Evolutionary conservation across 1,140 invertebrate species (phyloP).

Genomic region (Pollicipes pollicipes): DNA sequence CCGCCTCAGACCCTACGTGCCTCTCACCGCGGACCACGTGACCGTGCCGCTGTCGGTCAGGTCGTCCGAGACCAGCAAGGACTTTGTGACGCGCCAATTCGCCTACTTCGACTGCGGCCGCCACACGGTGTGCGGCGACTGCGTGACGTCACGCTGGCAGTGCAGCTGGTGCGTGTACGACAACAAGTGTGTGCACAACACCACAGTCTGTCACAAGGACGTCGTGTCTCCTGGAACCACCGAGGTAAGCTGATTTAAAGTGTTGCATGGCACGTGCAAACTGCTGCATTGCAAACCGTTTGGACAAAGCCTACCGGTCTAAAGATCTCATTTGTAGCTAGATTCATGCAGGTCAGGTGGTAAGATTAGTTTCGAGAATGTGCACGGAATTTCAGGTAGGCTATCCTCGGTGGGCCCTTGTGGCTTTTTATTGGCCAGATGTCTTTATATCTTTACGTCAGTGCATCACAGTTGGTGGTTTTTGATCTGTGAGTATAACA

Average conservation of each 20-base stretch:
- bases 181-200: slow-evolving; percentile 80
- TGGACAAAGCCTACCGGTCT: no score
- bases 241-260: slow-evolving; percentile 1
- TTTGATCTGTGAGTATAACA: no score
- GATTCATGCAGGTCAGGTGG: no score
- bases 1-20: slow-evolving; percentile 54
- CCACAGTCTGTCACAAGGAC: slow-evolving; percentile 53
- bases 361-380: no score
- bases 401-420: no score
- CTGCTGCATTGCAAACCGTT: no score
- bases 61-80: slow-evolving; percentile 81
- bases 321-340: no score
- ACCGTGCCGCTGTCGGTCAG: slow-evolving; percentile 79
- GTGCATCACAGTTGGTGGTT: no score
- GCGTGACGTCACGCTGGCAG: slow-evolving; percentile 71
- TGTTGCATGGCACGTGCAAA: no score
- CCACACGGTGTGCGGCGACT: slow-evolving; percentile 66
- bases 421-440: no score
- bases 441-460: no score
- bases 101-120: slow-evolving; percentile 84
- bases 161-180: slow-evolving; percentile 94
- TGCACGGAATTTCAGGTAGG: no score
- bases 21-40: slow-evolving; percentile 51
- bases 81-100: slow-evolving; percentile 83
- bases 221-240: slow-evolving; percentile 40